Percentiles rank a stretch among this genome's conserved stretches.
phyloP scores from a whole-genome alignment of 2,797 vertebrate species.

The Salmo trutta region DNA sequence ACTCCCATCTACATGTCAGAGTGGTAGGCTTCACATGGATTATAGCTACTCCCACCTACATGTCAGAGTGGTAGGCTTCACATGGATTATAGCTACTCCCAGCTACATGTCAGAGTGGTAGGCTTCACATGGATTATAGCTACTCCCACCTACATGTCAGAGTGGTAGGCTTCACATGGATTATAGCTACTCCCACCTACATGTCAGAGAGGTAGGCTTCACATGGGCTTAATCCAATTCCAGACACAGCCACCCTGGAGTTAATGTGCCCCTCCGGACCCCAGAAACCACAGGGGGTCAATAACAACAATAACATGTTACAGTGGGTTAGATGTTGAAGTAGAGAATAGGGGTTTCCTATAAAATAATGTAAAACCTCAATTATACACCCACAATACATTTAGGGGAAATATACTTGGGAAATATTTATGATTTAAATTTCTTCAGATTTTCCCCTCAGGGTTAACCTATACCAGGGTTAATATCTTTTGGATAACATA shows the following conservation, averaged over 20 bases:
- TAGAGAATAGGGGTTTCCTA: constrained; percentile 26
- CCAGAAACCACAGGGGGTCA: constrained; percentile 45
- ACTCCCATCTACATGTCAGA: constrained; percentile 45
- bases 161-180: constrained; percentile 31
- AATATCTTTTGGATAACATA: neutral
- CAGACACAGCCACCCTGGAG: constrained; percentile 35
- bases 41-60: constrained; percentile 47
- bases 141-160: constrained; percentile 44
- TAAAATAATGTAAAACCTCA: constrained; percentile 38
- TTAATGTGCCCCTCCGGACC: constrained; percentile 40
- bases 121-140: constrained; percentile 34
- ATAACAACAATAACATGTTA: constrained; percentile 13
- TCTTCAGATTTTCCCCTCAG: neutral
- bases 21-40: constrained; percentile 31
- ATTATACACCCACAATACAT: constrained; percentile 18
- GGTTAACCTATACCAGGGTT: neutral
- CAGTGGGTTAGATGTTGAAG: constrained; percentile 38
- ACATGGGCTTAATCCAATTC: constrained; percentile 42
- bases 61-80: constrained; percentile 37
- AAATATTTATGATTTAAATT: neutral
- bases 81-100: constrained; percentile 39
- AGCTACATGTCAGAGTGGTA: constrained; percentile 42
- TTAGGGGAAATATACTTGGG: neutral
- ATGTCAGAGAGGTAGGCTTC: constrained; percentile 35
- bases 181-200: constrained; percentile 37